A percentile compares a stretch with the other conserved stretches of the same genome.
These are phyloP conservation scores for Pollenia griseotomentosa DNA, from an alignment of 2,888 invertebrate genomes.

Conservation along the genomic window DNA sequence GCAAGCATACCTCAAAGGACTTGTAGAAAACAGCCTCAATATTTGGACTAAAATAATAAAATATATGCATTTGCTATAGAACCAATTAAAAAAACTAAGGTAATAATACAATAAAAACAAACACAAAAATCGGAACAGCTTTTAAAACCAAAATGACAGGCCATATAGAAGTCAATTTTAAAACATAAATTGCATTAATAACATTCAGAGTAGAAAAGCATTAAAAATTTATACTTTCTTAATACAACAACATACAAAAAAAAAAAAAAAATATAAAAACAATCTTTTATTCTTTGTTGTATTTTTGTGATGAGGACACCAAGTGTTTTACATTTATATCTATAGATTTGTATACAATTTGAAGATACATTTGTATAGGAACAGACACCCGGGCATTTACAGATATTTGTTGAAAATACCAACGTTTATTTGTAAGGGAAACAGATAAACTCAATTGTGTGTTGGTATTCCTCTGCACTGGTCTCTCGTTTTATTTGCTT, in stretches of 20 bases:
- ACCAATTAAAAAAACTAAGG: slow-evolving; percentile 30
- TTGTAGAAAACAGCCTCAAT: slow-evolving; percentile 29
- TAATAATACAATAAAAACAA: slow-evolving; percentile 35
- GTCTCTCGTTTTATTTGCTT: not conserved
- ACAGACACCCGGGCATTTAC: not conserved
- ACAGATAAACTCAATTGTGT: slow-evolving; percentile 37
- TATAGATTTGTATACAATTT: slow-evolving; percentile 5
- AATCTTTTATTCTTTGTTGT: slow-evolving; percentile 29
- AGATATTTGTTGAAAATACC: slow-evolving; percentile 54
- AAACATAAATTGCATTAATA: slow-evolving; percentile 67
- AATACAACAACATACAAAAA: slow-evolving; percentile 44
- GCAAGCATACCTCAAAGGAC: slow-evolving; percentile 48
- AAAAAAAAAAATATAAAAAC: not conserved
- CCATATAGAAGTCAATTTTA: slow-evolving; percentile 64
- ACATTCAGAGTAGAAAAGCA: slow-evolving; percentile 50
- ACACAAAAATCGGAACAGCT: not conserved
- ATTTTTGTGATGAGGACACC: slow-evolving; percentile 28
- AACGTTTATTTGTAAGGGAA: slow-evolving; percentile 39
- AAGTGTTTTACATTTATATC: slow-evolving; percentile 24
- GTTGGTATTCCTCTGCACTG: slow-evolving; percentile 12
- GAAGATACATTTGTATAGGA: not conserved
- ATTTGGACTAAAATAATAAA: not conserved
- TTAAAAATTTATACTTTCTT: slow-evolving; percentile 71
- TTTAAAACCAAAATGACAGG: slow-evolving; percentile 58
- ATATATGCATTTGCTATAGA: slow-evolving; percentile 18